Base-by-base conservation (phyloP, 2,888 invertebrate genomes). In the Pseudococcus viburni region DNA sequence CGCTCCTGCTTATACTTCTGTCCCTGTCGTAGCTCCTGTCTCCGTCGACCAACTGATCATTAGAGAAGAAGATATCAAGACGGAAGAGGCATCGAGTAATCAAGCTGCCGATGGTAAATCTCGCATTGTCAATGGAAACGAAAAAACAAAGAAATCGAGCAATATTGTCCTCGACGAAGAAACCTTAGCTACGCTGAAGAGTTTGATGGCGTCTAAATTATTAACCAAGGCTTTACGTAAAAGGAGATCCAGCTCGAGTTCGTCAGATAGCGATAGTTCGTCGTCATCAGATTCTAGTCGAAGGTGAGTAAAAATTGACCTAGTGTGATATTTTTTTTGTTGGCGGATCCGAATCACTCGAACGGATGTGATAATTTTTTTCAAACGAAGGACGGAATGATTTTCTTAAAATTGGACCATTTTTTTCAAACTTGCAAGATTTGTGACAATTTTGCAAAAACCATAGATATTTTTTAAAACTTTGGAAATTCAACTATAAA, bases 271-370 rank as follows among this genome's bases (percentile, higher is more conserved):
- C 39, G 48, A 42, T 39, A 84, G 88, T 26, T 68, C 88, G 9
- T 88, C 84, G 1, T 88, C 88, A 55, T 68, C 84, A n/a, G 51
- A 73, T 73, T 84, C 84, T 64, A 84, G 84, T 84, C 83, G n/a
- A 64, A 84, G 88, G 88, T 84, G 46, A 51, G 80, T 55, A 42
- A 42, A 42, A 42, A 2, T 33, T 33, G 26, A 33, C 26, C 26
- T 3, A 2, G 26, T 2, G 26, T 33, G 26, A n/a, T n/a, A n/a
- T 33, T 33, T 1, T 33, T 33, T 33, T 33, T 3, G 26, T 33
- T 33, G 26, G 1, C 26, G 3, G 26, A 3, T 33, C 26, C 3
- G 26, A 3, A 33, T 3, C 3, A 33, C 3, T 33, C 3, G 26
- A 33, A 33, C 26, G 26, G 3, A 3, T 33, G 26, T 2, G 26